Conservation (phyloP, 2,113 vertebrate genomes). For the Ramphastos sulfuratus region DNA sequence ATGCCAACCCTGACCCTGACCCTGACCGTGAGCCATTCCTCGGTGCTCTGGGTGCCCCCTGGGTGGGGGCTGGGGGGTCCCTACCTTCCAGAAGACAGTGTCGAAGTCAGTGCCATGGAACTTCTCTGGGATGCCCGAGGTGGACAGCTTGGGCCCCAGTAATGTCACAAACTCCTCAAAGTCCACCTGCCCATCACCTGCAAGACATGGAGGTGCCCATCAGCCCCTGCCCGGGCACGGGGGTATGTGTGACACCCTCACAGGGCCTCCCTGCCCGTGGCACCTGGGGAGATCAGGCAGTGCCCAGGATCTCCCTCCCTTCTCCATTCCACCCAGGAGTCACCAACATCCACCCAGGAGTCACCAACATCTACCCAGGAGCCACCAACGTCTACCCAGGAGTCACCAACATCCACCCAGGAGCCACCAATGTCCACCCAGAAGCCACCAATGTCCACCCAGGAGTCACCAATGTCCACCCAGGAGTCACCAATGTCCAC, state of each 20-base stretch:
- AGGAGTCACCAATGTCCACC: too few species aligned
- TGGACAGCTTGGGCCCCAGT: conserved; percentile 94
- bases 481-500: not conserved
- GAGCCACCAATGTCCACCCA: too few species aligned
- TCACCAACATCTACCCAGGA: not conserved
- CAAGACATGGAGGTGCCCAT: fast-evolving
- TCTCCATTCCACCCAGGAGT: too few species aligned
- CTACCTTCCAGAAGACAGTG: conserved; percentile 98
- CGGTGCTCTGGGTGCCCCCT: not conserved
- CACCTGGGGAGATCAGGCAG: too few species aligned
- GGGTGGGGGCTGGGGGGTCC: not conserved
- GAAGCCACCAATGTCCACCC: not conserved
- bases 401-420: too few species aligned
- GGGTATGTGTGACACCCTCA: not conserved
- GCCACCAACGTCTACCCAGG: too few species aligned
- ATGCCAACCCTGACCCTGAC: too few species aligned
- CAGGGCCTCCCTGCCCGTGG: too few species aligned
- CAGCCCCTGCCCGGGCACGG: fast-evolving
- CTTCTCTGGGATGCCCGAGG: conserved; percentile 92
- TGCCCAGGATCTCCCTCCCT: too few species aligned
- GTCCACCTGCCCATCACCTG: conserved; percentile 96
- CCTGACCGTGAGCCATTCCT: fast-evolving
- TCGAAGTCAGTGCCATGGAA: conserved; percentile 95
- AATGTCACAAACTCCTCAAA: conserved; percentile 98
- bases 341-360: too few species aligned